Conservation (phyloP, 2,113 vertebrate genomes). For the Catharus fuscescens region DNA sequence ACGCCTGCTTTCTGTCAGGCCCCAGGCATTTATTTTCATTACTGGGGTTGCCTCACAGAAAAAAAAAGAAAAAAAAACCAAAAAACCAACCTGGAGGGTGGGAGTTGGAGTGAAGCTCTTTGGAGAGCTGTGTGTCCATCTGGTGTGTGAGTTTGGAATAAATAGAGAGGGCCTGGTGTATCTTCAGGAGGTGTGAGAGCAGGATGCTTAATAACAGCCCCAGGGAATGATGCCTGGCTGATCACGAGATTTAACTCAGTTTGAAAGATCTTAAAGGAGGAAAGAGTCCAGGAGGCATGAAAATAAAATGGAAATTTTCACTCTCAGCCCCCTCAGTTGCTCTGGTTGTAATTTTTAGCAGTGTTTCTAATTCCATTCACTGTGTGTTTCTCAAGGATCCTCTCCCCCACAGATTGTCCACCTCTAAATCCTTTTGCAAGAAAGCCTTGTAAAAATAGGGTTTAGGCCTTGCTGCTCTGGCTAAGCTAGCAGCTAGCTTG, state of each 20-base stretch:
- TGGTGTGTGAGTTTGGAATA: not conserved
- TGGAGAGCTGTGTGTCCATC: not conserved
- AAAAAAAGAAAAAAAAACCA: not conserved
- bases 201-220: not conserved
- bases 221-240: not conserved
- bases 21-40: constrained; percentile 33
- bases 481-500: not conserved
- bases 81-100: not conserved
- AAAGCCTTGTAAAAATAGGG: not conserved
- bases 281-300: not conserved
- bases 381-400: not conserved
- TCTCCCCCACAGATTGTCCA: not conserved
- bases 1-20: constrained; percentile 33
- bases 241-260: not conserved
- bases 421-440: not conserved
- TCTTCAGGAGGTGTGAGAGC: not conserved
- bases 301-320: not conserved
- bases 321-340: not conserved
- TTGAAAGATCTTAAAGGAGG: not conserved
- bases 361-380: not conserved
- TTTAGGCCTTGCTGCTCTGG: not conserved
- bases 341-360: not conserved
- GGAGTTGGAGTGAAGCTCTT: not conserved
- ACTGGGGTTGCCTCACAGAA: constrained; percentile 9
- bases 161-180: not conserved